These are phyloP conservation scores for Epinephelus malabaricus DNA, from an alignment of 2,797 vertebrate genomes.

Conservation along the genomic window DNA sequence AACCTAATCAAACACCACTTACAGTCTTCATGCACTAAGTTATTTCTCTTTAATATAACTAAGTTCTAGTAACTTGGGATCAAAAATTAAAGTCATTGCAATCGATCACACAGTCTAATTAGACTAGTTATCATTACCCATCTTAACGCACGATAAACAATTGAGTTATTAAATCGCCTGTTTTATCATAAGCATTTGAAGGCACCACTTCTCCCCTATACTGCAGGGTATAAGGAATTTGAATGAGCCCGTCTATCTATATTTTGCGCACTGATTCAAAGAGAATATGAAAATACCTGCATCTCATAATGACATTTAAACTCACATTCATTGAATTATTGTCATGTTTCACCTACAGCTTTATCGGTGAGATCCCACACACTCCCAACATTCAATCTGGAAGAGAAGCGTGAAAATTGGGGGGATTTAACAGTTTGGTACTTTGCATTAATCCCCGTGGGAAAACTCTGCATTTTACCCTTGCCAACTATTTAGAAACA, in stretches of 20 bases:
- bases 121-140: background rate
- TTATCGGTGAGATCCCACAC: background rate
- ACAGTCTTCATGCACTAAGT: background rate
- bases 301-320: background rate
- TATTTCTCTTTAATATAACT: background rate
- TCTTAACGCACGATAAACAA: background rate
- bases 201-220: conserved; percentile 13
- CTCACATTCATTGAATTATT: background rate
- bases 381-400: background rate
- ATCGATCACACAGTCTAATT: background rate
- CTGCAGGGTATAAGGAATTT: background rate
- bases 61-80: background rate
- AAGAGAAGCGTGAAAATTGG: background rate
- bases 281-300: background rate
- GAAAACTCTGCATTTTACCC: conserved; percentile 29
- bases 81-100: background rate
- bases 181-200: conserved; percentile 28
- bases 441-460: conserved; percentile 39
- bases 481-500: conserved; percentile 24
- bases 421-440: conserved; percentile 6
- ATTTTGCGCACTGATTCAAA: background rate
- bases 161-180: background rate
- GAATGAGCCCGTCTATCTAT: background rate
- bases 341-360: background rate
- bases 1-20: background rate